Conservation (phyloP, 2,888 invertebrate species). For the Elegia similella region DNA sequence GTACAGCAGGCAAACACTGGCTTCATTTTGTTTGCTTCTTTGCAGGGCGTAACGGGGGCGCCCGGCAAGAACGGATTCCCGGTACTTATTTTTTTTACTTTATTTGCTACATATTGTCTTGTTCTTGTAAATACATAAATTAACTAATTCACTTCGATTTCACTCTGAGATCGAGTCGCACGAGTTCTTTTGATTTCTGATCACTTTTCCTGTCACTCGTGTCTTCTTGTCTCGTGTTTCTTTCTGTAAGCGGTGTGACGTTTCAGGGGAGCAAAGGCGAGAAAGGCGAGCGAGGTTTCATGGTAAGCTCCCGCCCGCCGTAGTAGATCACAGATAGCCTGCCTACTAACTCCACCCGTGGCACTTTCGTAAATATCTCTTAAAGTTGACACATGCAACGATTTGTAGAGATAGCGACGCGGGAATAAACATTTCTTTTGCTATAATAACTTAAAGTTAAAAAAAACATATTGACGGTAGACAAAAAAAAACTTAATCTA, state of each 20-base stretch:
- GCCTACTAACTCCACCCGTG: background rate
- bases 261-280: slow-evolving; percentile 88
- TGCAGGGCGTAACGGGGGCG: slow-evolving; percentile 89
- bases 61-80: slow-evolving; percentile 95
- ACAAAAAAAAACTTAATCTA: too few species aligned
- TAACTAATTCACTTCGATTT: slow-evolving; percentile 10
- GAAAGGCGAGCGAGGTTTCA: slow-evolving; percentile 87
- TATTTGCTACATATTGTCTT: slow-evolving; percentile 25
- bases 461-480: too few species aligned
- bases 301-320: slow-evolving; percentile 82
- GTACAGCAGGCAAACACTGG: background rate
- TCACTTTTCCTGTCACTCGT: slow-evolving; percentile 1
- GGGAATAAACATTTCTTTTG: too few species aligned
- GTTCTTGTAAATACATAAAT: slow-evolving; percentile 30
- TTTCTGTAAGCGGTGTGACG: slow-evolving; percentile 46
- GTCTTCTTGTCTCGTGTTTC: slow-evolving; percentile 15
- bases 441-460: too few species aligned
- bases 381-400: too few species aligned
- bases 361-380: too few species aligned
- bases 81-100: slow-evolving; percentile 81
- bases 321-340: background rate
- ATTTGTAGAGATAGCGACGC: too few species aligned
- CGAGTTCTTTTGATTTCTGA: background rate
- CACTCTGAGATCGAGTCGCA: background rate
- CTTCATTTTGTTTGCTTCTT: slow-evolving; percentile 31